Evolutionary conservation across 2,888 invertebrate species (phyloP).

Genomic region (Odiellus spinosus): DNA sequence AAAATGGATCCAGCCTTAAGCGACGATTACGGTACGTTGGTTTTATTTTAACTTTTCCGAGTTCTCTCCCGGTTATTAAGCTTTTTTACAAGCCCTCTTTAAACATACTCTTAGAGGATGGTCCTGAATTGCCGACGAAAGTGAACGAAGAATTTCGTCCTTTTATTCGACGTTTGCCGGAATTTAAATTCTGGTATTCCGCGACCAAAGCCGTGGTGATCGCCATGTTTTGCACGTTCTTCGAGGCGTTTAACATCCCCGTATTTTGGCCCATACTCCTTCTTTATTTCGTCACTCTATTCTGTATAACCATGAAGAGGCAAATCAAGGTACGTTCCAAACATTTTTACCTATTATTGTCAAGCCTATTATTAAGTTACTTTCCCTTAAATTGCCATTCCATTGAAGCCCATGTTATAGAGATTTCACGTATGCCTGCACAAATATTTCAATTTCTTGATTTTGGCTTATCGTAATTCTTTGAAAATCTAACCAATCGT

Average conservation of each 20-base stretch:
- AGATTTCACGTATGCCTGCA: too few relatives aligned
- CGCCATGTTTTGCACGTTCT: constrained; percentile 81
- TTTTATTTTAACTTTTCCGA: neutral
- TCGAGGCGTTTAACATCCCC: constrained; percentile 95
- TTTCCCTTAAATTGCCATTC: too few relatives aligned
- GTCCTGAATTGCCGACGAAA: constrained; percentile 85
- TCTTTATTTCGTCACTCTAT: constrained; percentile 97
- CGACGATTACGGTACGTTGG: constrained; percentile 19
- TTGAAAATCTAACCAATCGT: too few relatives aligned
- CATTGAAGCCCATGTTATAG: too few relatives aligned
- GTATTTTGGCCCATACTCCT: constrained; percentile 99
- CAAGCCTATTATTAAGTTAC: too few relatives aligned
- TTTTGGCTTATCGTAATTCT: too few relatives aligned
- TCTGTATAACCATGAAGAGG: constrained; percentile 98
- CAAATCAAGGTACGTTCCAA: constrained; percentile 96
- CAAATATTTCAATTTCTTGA: too few relatives aligned
- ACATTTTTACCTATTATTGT: too few relatives aligned
- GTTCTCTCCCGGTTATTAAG: too few relatives aligned
- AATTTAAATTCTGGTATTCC: constrained; percentile 99
- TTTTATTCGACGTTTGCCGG: constrained; percentile 86
- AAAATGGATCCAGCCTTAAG: constrained; percentile 72
- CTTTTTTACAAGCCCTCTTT: too few relatives aligned
- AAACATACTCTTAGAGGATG: constrained; percentile 48
- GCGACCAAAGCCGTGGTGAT: constrained; percentile 84
- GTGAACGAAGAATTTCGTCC: constrained; percentile 96